Conservation (phyloP, 2,113 vertebrate genomes). For the Peromyscus polionotus region DNA sequence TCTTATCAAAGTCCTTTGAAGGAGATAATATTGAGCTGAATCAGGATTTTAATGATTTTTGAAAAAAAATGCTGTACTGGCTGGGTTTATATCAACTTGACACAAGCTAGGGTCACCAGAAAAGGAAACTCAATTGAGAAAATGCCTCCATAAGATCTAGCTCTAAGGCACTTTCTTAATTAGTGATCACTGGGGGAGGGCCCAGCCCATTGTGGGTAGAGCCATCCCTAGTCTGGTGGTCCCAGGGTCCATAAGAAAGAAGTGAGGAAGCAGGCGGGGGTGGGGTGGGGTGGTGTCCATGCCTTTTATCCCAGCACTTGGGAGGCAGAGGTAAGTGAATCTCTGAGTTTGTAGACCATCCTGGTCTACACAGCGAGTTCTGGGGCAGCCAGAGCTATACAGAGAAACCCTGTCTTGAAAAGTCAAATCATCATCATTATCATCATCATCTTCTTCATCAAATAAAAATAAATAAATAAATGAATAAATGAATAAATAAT, state of each 20-base stretch:
- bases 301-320: not conserved
- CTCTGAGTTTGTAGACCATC: not conserved
- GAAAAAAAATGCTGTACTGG: not conserved
- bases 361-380: not conserved
- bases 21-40: constrained; percentile 25
- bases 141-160: too few relatives aligned
- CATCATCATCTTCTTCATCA: not conserved
- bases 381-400: not conserved
- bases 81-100: too few relatives aligned
- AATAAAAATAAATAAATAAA: not conserved
- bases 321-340: not conserved
- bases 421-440: not conserved
- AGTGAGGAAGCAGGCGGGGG: not conserved
- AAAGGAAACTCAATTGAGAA: too few relatives aligned
- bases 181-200: too few relatives aligned
- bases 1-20: constrained; percentile 14
- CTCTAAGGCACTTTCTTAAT: too few relatives aligned
- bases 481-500: not conserved
- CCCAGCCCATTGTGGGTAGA: too few relatives aligned
- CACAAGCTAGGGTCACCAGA: too few relatives aligned
- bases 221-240: not conserved
- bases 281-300: not conserved
- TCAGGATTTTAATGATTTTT: not conserved
- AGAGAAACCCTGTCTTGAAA: not conserved
- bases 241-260: not conserved